A percentile compares a stretch with the other conserved stretches of the same genome.
These are phyloP conservation scores for Coenonympha arcania DNA, from an alignment of 2,888 invertebrate species.

Conservation along the genomic window DNA sequence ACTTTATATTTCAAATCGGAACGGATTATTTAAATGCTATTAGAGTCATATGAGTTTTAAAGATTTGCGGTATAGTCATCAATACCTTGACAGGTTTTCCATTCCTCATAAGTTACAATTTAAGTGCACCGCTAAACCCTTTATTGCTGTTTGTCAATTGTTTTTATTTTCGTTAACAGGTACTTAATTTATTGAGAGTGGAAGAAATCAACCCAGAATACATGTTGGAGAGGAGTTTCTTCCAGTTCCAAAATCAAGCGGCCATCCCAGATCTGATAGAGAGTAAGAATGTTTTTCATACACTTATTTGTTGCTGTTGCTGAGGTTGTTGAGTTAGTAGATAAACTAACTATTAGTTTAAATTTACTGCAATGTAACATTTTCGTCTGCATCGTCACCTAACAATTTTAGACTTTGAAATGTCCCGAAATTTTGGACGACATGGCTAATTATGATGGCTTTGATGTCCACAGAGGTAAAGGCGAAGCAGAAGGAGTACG, in stretches of 20 bases:
- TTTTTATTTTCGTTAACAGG: conserved; percentile 38
- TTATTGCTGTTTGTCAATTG: background rate
- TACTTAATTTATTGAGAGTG: conserved; percentile 89
- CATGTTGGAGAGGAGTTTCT: conserved; percentile 98
- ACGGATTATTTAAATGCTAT: background rate
- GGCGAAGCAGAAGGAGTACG: conserved; percentile 77
- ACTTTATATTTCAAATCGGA: background rate
- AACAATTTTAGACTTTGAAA: no score
- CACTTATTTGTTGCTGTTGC: no score
- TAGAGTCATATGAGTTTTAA: no score
- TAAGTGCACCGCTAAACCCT: no score
- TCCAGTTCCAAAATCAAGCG: conserved; percentile 98
- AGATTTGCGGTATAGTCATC: no score
- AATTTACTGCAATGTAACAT: no score
- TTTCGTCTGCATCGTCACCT: no score
- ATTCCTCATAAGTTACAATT: no score
- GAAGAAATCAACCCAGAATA: conserved; percentile 99
- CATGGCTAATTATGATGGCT: background rate
- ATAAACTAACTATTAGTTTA: no score
- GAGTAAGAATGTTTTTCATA: conserved; percentile 69
- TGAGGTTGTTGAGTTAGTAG: no score
- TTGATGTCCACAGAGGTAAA: conserved; percentile 71
- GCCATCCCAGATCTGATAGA: conserved; percentile 91
- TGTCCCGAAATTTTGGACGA: no score
- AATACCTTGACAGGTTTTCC: no score